Base-by-base conservation (phyloP, 2,797 vertebrate species). In the Apodemus agrarius region DNA sequence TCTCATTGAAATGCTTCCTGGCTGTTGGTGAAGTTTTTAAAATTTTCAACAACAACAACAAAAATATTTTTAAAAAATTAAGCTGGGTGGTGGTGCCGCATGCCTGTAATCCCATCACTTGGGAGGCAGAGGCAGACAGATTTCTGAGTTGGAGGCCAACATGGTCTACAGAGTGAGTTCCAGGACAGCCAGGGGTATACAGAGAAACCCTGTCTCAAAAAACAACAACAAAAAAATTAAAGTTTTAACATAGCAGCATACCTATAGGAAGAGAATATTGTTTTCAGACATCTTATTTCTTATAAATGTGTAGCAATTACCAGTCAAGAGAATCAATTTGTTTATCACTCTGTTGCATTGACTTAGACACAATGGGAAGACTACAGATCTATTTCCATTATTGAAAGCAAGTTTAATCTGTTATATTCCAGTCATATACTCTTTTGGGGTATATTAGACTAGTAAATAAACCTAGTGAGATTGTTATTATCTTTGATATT, bases 241-340 rank as follows among this genome's bases (percentile, higher is more conserved):
- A 90, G 6, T 78, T 14, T 7, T 94, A 97, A 96, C 17, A 93
- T 54, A 43, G 89, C 49, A 76, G 67, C 31, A 89, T 97, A 98
- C 79, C 17, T 95, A 82, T 89, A 96, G 95, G 88, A 98, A 97
- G 72, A 92, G 49, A 65, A 89, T 96, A 61, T 75, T 96, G 26
- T 89, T 96, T 0, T 95, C 79, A 89, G 85, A 87, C 86, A 95
- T 96, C 59, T 97, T 93, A 89, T 94, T 97, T 96, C 87, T 97
- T 94, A 97, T 93, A 97, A 97, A 75, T 69, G 49, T 93, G 84
- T 52, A 97, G 63, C 54, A 98, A 94, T 97, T 98, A 97, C 82
- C 85, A 94, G 80, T 52, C 93, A 98, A 97, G 52, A 88, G 69
- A 98, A 94, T 92, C 29, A 98, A 94, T 92, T 26, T 82, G 96